phyloP scores from a whole-genome alignment of 2,797 vertebrate species.

The Bradypodion pumilum region DNA sequence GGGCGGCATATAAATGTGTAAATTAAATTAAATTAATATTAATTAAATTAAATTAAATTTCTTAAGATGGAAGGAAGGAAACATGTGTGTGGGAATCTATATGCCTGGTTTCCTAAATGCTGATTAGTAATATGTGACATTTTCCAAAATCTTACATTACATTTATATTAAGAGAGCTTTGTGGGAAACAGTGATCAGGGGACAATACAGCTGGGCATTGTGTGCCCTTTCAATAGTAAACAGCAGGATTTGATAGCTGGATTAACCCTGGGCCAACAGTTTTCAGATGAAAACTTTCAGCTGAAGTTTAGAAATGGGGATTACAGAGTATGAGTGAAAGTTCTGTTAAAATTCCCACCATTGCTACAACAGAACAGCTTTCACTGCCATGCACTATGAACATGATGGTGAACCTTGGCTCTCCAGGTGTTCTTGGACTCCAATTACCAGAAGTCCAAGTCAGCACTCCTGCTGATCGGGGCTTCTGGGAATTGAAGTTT shows the following conservation, averaged over 20 bases:
- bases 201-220: not conserved
- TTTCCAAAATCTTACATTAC: not conserved
- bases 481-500: too few species aligned
- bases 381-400: not conserved
- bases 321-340: not conserved
- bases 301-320: not conserved
- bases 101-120: not conserved
- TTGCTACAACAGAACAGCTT: not conserved
- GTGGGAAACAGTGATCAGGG: not conserved
- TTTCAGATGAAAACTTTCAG: not conserved
- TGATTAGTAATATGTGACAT: not conserved
- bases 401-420: too few species aligned
- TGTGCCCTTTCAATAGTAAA: too few species aligned
- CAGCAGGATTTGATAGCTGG: too few species aligned
- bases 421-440: too few species aligned
- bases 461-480: too few species aligned
- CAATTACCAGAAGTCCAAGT: too few species aligned
- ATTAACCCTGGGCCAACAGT: not conserved
- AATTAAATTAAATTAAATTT: too few species aligned
- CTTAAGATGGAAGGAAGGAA: not conserved
- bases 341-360: not conserved
- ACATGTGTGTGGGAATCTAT: not conserved
- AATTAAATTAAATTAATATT: too few species aligned
- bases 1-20: too few species aligned
- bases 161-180: too few species aligned